Evolutionary conservation across 2,797 vertebrate species (phyloP), one percentile per base, ranked within the genome.

Genomic region (Melanogrammus aeglefinus): DNA sequence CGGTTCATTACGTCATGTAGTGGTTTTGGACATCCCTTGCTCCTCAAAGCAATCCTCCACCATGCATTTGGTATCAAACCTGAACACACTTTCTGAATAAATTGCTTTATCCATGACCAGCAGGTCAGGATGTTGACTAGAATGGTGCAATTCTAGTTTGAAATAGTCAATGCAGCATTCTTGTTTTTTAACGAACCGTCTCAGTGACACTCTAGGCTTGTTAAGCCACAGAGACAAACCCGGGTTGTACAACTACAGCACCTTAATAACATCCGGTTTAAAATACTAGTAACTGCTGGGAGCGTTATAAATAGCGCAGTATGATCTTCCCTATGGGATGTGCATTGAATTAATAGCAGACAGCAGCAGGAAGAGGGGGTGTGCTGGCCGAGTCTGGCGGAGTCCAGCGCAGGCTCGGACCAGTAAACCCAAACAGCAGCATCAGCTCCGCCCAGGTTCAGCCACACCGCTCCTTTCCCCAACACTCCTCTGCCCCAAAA

Each of bases 381-480:
- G n/a, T 66, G 57, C n/a, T 8, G 57, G 24, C 16, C n/a, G 1
- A 7, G 57, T 66, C 18, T n/a, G 51, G 69, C 3, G 21, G 70
- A 72, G 69, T 29, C 8, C 24, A 12, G 29, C 70, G 9, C 70
- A 3, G 31, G 27, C 27, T 29, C 12, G 29, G 29, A 14, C 70
- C 70, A 18, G 27, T 18, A 35, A 31, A 72, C 70, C 33, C 1
- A 72, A 72, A 72, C 29, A 70, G 75, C 57, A 39, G 63, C 69
- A 41, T 70, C 33, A 70, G 35, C 57, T 18, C 57, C 47, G 73
- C 69, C 73, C 77, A 78, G 27, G 80, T 24, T 69, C 66, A 24
- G 66, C 18, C 21, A 18, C 16, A 35, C 86, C n/a, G 57, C 74
- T 38, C 72, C 51, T 75, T 82, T 89, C 79, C 33, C 79, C n/a